Evolutionary conservation across 2,888 invertebrate genomes (phyloP), one percentile per base, ranked within the genome.

Genomic region (Uloborus plumipes): DNA sequence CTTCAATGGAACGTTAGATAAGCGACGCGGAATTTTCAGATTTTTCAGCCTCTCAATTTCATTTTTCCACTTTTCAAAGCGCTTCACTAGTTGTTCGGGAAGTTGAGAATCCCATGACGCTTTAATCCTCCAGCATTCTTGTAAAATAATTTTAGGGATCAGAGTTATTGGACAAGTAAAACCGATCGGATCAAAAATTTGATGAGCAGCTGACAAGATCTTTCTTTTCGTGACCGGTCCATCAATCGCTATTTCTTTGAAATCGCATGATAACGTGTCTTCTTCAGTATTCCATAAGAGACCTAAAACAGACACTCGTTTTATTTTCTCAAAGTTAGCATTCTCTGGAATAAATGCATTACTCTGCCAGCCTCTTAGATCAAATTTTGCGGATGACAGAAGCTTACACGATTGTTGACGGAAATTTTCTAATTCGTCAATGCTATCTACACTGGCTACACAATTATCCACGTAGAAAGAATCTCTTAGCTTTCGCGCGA

Each of bases 391-490:
- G 26, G 26, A 53, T n/a, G n/a, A 53, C 53, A 53, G 3, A 53
- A 53, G 53, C 13, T 59, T 59, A 14, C 20, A 14, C 4, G 59
- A 59, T 7, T 59, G 14, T 20, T n/a, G 9, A 20, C 59, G 22
- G 47, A 59, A 59, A 59, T 26, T 59, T 49, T 47, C 58, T 4
- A 62, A n/a, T 20, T 62, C 62, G 62, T 31, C 61, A 0, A 31
- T 15, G 15, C 51, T 31, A 6, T 73, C 64, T 16, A 22, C 26
- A n/a, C 51, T 62, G 4, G 51, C 51, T 14, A 73, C 62, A n/a
- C 51, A 73, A 51, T 62, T 62, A 18, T 73, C 73, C 1, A 49
- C 73, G 6, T 62, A 62, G 11, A 62, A 22, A 14, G 62, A 64
- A 9, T 62, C 62, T 64, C 51, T 26, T 14, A 51, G 51, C 16